Evolutionary conservation across 2,888 invertebrate genomes (phyloP), one percentile per base, ranked within the genome.

Genomic region (Branchipolynoe longqiensis): DNA sequence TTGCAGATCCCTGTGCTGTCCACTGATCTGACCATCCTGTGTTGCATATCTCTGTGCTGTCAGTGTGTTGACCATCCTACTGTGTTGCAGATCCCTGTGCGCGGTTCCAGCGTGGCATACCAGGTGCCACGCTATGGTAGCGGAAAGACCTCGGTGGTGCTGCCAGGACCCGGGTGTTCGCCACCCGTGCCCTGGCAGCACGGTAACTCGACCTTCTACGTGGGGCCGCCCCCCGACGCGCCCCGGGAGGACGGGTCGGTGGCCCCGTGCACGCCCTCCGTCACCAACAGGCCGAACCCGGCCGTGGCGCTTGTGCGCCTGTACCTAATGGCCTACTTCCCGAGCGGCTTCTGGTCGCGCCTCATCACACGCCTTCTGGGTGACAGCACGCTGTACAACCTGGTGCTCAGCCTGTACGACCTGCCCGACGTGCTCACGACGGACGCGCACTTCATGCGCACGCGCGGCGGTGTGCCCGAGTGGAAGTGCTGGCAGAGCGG

Each of bases 281-380:
- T 85, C 31, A 81, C 74, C 18, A 82, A 69, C 54, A 82, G 84
- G 14, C 58, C 82, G 58, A 89, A 89, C 82, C 87, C 89, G 4
- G 87, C 88, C 0, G 84, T 88, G 28, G 84, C 87, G 18, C 54
- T 91, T 40, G 90, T 94, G 40, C 91, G 95, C 12, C 91, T 95
- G 40, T 95, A 94, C 89, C 90, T 94, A 14, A 96, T 99, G 96
- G 98, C 98, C 0, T 99, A 99, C 94, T 98, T 99, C 92, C 99
- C 99, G 0, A 97, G 97, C 88, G 99, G 99, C 0, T 99, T 99
- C 94, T 99, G 99, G 99, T 97, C 99, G 0, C 95, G 99, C 0
- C 95, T 99, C 33, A 97, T 98, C 87, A 97, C 98, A 0, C 94
- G 99, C n/a, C 96, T 98, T 87, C 94, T 99, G 85, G 98, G 98